These are phyloP conservation scores for Macquaria ambigua DNA, from an alignment of 2,113 vertebrate genomes.

Conservation along the genomic window DNA sequence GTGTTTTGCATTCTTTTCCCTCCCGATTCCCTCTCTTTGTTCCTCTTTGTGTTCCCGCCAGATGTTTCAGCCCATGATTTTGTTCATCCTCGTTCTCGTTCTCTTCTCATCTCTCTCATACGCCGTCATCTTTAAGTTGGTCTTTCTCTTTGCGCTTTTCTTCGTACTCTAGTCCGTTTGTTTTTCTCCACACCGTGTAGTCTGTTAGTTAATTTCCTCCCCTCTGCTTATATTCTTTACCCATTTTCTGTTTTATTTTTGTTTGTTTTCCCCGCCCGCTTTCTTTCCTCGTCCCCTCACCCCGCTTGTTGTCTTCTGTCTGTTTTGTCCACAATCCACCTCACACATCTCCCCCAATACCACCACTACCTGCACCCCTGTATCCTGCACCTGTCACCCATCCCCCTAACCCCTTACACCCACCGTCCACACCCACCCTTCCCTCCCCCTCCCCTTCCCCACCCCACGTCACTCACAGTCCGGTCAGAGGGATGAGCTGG, in stretches of 20 bases:
- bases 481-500: conserved; percentile 97
- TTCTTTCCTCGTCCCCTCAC: conserved; percentile 59
- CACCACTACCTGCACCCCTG: conserved; percentile 82
- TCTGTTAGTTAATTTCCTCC: conserved; percentile 54
- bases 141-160: conserved; percentile 93
- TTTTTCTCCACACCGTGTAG: conserved; percentile 62
- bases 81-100: conserved; percentile 92
- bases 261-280: conserved; percentile 65
- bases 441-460: neutral
- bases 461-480: conserved; percentile 89
- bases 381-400: conserved; percentile 75
- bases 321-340: conserved; percentile 80
- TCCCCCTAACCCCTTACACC: conserved; percentile 62
- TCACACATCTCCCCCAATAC: conserved; percentile 54
- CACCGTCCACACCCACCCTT: conserved; percentile 44
- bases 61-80: conserved; percentile 93
- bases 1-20: conserved; percentile 91
- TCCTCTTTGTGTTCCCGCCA: conserved; percentile 89
- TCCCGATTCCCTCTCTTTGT: conserved; percentile 81
- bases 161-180: conserved; percentile 89
- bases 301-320: conserved; percentile 86
- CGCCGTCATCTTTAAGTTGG: conserved; percentile 92
- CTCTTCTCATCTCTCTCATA: conserved; percentile 92
- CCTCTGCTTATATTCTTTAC: conserved; percentile 65
- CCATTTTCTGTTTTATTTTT: conserved; percentile 82